phyloP scores from a whole-genome alignment of 2,888 invertebrate genomes.

The Melinopterus prodromus region DNA sequence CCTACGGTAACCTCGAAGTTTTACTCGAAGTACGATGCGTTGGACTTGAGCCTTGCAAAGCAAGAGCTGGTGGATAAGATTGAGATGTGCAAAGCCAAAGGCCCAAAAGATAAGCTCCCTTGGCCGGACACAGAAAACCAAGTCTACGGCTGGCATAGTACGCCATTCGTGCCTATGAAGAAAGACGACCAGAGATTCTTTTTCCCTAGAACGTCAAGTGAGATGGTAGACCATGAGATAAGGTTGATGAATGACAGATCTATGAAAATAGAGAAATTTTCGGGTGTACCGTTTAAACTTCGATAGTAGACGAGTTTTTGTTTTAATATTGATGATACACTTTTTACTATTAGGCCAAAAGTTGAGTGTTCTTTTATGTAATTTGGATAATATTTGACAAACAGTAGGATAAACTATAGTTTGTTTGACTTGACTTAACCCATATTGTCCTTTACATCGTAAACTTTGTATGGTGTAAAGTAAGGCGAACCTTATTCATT shows the following conservation, averaged over 20 bases:
- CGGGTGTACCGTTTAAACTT: constrained; percentile 46
- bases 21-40: constrained; percentile 53
- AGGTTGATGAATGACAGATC: constrained; percentile 41
- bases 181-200: constrained; percentile 50
- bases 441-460: too few species aligned
- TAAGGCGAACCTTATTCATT: too few species aligned
- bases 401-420: too few species aligned
- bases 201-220: constrained; percentile 33
- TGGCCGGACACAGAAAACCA: constrained; percentile 56
- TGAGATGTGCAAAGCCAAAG: constrained; percentile 47
- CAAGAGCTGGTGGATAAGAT: constrained; percentile 48
- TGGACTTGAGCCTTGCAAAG: constrained; percentile 46
- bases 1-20: constrained; percentile 53
- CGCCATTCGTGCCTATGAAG: constrained; percentile 46
- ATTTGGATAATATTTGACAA: too few species aligned
- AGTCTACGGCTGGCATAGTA: constrained; percentile 52
- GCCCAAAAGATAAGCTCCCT: constrained; percentile 51
- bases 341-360: too few species aligned
- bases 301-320: constrained; percentile 5
- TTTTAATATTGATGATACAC: too few species aligned
- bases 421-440: too few species aligned
- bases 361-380: too few species aligned
- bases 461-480: too few species aligned
- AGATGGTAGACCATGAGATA: constrained; percentile 42
- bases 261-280: constrained; percentile 44